Base-by-base conservation (phyloP, 92 coral and sea anemone genomes). In the Nematostella vectensis region DNA sequence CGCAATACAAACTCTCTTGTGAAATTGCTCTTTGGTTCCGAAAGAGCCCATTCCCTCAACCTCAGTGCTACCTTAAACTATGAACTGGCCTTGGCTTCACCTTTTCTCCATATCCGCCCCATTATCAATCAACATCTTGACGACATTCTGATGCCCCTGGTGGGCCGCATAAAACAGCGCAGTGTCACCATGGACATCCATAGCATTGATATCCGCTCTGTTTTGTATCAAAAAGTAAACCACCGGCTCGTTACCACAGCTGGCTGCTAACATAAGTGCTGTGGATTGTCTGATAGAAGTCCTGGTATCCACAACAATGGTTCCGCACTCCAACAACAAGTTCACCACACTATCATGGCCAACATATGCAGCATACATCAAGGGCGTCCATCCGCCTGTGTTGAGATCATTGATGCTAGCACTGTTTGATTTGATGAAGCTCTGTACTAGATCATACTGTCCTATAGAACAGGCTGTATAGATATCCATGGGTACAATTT, bases 331-430 rank as follows among this genome's bases (percentile, higher is more conserved):
- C 9, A 84, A 74, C 23, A 89, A 69, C 19, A 89, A 68, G 49
- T 79, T 79, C 0, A 86, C 86, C 0, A 89, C 66, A 25, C 60
- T 73, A 15, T 73, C 83, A 55, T 89, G 89, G 4, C 97, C 97
- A 13, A 89, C 87, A 67, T 81, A 85, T 21, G 84, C 78, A 23
- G 83, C 87, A 48, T 89, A 89, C 97, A 89, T 89, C 1, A 89
- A 56, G 0, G 97, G 87, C 11, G 97, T 85, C 97, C 97, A 89
- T 23, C 97, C 97, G 2, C 87, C 83, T 1, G 36, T 36, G 71
- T 89, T 89, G 24, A 39, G 36, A 23, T 58, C 68, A 27, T 89
- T 82, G 51, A 77, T 65, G n/a, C 63, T 84, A 6, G 48, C 38
- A 2, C 47, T 33, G 25, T 83, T 83, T 4, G 80, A 68, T 18